Percentiles rank a stretch among this genome's conserved stretches.
phyloP scores from a whole-genome alignment of 2,888 invertebrate species.

The Smittia sp. region DNA sequence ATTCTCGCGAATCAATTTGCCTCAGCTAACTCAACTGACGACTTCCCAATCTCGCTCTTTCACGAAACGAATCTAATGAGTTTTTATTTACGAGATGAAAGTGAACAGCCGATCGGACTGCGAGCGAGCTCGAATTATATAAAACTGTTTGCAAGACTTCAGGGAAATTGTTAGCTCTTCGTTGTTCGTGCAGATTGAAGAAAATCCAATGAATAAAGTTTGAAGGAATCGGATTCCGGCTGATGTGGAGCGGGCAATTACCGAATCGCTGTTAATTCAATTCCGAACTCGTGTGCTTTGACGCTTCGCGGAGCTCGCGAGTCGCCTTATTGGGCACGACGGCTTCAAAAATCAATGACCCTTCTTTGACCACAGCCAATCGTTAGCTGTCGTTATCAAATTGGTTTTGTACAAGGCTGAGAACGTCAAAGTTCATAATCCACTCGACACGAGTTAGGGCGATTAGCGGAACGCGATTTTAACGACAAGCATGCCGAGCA shows the following conservation, averaged over 20 bases:
- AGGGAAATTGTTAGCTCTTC: background rate
- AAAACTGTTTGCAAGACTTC: background rate
- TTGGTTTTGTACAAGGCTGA: background rate
- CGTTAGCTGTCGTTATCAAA: constrained; percentile 5
- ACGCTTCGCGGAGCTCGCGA: background rate
- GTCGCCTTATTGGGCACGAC: background rate
- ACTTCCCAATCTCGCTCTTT: too few species aligned
- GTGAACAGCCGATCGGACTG: background rate
- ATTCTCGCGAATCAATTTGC: constrained; percentile 3
- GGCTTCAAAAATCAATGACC: constrained; percentile 15
- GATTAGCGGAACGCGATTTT: background rate
- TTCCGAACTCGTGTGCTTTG: background rate
- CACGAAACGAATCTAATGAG: constrained; percentile 8
- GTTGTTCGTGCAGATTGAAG: background rate
- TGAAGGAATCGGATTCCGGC: background rate
- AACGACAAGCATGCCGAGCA: background rate
- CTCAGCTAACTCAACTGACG: background rate
- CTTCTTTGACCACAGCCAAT: background rate
- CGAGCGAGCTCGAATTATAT: background rate
- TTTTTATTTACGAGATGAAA: background rate
- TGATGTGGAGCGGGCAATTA: background rate
- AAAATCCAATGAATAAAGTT: background rate
- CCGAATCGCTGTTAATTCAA: constrained; percentile 4
- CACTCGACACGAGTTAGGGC: background rate
- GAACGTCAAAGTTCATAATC: constrained; percentile 6